Evolutionary conservation across 1,140 invertebrate species (phyloP).

Genomic region (Trichonephila clavipes): DNA sequence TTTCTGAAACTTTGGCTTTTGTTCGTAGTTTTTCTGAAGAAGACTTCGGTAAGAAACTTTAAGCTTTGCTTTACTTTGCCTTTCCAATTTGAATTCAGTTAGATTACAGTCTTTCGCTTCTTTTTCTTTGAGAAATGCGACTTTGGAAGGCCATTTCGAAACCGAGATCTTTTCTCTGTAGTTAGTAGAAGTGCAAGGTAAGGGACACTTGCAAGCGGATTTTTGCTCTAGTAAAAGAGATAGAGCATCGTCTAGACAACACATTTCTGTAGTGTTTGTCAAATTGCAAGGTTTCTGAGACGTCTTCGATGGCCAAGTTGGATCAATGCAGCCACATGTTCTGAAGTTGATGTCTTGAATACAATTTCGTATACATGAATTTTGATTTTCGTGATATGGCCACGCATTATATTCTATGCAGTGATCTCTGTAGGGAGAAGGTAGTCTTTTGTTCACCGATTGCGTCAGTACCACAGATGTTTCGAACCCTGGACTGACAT

Average conservation of each 20-base stretch:
- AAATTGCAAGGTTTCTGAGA: not conserved
- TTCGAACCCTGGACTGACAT: conserved; percentile 79
- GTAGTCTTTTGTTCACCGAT: conserved; percentile 17
- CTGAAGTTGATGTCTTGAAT: not conserved
- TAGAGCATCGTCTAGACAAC: conserved; percentile 7
- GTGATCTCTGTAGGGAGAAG: conserved; percentile 52
- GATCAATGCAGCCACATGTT: conserved; percentile 7
- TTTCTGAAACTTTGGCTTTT: not conserved
- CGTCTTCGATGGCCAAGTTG: not conserved
- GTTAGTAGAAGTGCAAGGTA: not conserved
- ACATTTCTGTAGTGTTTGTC: not conserved
- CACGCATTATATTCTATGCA: conserved; percentile 8
- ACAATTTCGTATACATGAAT: not conserved
- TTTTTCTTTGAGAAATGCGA: not conserved
- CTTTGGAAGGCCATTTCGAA: conserved; percentile 19
- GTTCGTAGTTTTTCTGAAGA: not conserved
- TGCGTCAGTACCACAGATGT: conserved; percentile 79
- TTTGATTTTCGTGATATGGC: not conserved
- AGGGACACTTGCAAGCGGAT: not conserved
- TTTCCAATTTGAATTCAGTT: not conserved
- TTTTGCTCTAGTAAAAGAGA: not conserved
- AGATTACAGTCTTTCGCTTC: not conserved
- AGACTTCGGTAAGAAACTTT: not conserved
- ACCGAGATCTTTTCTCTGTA: conserved; percentile 13
- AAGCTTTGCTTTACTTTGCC: not conserved